These are phyloP conservation scores for Typhlichthys subterraneus DNA, from an alignment of 2,797 vertebrate genomes.

Conservation along the genomic window DNA sequence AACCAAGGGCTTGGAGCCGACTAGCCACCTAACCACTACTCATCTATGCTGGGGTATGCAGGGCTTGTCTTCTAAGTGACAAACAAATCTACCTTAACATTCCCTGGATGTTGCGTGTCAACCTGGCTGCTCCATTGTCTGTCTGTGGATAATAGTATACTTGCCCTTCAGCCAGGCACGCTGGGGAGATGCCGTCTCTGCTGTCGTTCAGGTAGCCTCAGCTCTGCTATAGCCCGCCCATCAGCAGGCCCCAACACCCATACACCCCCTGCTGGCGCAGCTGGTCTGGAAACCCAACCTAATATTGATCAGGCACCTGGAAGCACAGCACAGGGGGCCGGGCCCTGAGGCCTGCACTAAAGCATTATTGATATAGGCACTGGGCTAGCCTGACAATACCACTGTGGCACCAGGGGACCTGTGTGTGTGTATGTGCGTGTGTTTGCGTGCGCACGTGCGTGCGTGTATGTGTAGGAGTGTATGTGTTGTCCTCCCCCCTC, in stretches of 20 bases:
- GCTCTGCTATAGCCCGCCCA: constrained; percentile 8
- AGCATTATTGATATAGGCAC: constrained; percentile 51
- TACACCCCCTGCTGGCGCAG: constrained; percentile 48
- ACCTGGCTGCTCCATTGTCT: constrained; percentile 36
- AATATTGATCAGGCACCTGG: constrained; percentile 61
- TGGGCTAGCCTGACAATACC: constrained; percentile 64
- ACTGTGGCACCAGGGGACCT: constrained; percentile 6
- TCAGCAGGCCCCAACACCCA: constrained; percentile 26
- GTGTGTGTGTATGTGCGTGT: not conserved
- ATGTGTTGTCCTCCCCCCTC: not conserved
- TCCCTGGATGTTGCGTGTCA: not conserved
- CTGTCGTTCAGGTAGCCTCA: constrained; percentile 46
- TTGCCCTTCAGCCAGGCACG: constrained; percentile 35
- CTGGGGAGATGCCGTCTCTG: constrained; percentile 38
- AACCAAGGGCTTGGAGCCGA: no score
- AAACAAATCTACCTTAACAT: not conserved
- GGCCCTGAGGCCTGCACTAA: constrained; percentile 58
- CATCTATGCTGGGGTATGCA: no score
- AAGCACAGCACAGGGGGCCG: constrained; percentile 53
- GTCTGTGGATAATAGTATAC: constrained; percentile 39
- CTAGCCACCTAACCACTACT: no score
- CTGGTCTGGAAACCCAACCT: constrained; percentile 55
- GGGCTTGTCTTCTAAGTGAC: no score
- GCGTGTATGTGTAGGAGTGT: not conserved
- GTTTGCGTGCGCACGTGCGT: not conserved